Conservation (phyloP, 2,113 vertebrate species). For the Coptodon rendalli region DNA sequence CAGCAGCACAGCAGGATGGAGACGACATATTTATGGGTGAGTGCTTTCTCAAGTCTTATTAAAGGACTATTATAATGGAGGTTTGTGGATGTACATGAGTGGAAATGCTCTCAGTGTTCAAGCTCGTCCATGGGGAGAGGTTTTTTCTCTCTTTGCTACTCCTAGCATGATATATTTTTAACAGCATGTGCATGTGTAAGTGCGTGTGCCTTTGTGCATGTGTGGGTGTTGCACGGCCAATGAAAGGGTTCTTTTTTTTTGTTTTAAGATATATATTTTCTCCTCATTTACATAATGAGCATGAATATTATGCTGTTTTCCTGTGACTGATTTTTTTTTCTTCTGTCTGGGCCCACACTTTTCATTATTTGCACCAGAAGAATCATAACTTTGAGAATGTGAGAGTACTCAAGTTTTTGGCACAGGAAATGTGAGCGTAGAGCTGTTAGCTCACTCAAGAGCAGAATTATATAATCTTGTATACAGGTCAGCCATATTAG, state of each 20-base stretch:
- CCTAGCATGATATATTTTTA: constrained; percentile 48
- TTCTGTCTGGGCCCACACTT: background rate
- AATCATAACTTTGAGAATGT: constrained; percentile 9
- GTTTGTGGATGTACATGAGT: constrained; percentile 5
- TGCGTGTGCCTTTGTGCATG: constrained; percentile 18
- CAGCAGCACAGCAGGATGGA: constrained; percentile 47
- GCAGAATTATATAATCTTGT: constrained; percentile 34
- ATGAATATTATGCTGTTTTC: background rate
- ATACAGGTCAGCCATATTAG: constrained; percentile 47
- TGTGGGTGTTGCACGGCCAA: constrained; percentile 16
- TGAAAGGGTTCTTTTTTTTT: constrained; percentile 16
- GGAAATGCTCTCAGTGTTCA: constrained; percentile 4
- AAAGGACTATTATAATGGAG: constrained; percentile 5
- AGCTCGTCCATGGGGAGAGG: constrained; percentile 14
- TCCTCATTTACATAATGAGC: constrained; percentile 13
- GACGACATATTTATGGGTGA: constrained; percentile 54
- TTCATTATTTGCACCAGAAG: background rate
- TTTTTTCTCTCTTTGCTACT: constrained; percentile 27
- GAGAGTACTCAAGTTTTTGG: constrained; percentile 5
- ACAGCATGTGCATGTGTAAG: constrained; percentile 22
- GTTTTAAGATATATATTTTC: constrained; percentile 9
- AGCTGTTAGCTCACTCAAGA: constrained; percentile 20
- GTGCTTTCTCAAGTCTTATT: constrained; percentile 33
- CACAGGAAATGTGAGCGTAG: background rate
- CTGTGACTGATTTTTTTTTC: background rate